These are phyloP conservation scores for Smittia sp. DNA, from an alignment of 2,888 invertebrate species.

Conservation along the genomic window DNA sequence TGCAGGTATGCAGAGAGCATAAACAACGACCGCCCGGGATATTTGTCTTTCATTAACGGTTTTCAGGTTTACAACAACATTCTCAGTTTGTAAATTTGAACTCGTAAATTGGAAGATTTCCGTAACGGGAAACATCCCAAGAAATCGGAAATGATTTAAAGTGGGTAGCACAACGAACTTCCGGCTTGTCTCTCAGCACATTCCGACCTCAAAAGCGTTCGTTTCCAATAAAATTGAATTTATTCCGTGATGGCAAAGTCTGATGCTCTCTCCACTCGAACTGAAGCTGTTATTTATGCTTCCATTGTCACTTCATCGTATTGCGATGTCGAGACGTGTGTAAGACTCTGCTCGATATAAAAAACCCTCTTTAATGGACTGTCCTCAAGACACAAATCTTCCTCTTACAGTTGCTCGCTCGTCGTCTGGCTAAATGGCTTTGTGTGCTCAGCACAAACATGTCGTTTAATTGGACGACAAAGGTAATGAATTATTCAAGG, in stretches of 20 bases:
- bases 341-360: background rate
- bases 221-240: no score
- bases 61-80: background rate
- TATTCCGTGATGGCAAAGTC: no score
- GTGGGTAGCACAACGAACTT: no score
- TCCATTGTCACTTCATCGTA: no score
- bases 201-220: no score
- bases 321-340: background rate
- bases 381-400: background rate
- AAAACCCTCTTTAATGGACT: no score
- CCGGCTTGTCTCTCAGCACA: no score
- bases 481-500: conserved; percentile 16
- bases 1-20: conserved; percentile 2
- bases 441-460: background rate
- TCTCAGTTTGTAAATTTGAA: background rate
- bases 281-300: no score
- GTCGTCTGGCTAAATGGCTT: background rate
- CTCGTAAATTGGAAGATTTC: no score
- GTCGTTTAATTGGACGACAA: conserved; percentile 21
- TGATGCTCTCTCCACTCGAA: no score
- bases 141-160: no score
- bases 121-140: no score
- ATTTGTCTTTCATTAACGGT: conserved; percentile 38
- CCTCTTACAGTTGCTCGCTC: background rate
- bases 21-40: background rate